Evolutionary conservation across 2,113 vertebrate genomes (phyloP).

Genomic region (Conger conger): DNA sequence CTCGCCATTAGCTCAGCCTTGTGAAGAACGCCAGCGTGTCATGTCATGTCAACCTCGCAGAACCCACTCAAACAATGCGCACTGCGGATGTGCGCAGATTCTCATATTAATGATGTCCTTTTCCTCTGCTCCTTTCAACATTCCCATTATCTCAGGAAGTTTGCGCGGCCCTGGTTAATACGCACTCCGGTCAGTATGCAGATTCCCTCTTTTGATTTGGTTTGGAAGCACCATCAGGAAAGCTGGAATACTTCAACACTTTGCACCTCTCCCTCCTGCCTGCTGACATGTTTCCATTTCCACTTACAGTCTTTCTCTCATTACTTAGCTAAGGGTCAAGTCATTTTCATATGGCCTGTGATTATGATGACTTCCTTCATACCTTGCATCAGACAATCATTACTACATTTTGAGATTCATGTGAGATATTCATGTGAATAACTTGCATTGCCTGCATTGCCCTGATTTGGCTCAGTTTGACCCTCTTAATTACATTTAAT

Average conservation of each 20-base stretch:
- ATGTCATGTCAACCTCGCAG: background rate
- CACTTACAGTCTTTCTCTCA: background rate
- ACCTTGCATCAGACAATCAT: too few relatives aligned
- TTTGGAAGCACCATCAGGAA: background rate
- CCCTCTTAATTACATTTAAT: too few relatives aligned
- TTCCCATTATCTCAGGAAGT: conserved; percentile 34
- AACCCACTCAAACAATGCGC: conserved; percentile 5
- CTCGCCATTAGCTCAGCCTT: background rate
- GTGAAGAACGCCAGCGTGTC: background rate
- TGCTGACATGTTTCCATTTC: background rate
- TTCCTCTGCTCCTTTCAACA: conserved; percentile 17
- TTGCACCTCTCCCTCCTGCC: background rate
- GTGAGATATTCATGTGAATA: too few relatives aligned
- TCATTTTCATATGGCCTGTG: background rate
- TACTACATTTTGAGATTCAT: too few relatives aligned
- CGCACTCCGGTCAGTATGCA: background rate
- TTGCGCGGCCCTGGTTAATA: conserved; percentile 15
- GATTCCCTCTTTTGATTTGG: background rate
- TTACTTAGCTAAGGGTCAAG: too few relatives aligned
- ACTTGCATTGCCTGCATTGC: too few relatives aligned
- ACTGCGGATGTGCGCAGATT: conserved; percentile 22
- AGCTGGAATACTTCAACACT: background rate
- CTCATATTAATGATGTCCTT: conserved; percentile 7
- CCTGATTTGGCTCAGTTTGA: too few relatives aligned
- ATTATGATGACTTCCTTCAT: background rate